Conservation (phyloP, 1,140 invertebrate species). For the Asobara japonica region DNA sequence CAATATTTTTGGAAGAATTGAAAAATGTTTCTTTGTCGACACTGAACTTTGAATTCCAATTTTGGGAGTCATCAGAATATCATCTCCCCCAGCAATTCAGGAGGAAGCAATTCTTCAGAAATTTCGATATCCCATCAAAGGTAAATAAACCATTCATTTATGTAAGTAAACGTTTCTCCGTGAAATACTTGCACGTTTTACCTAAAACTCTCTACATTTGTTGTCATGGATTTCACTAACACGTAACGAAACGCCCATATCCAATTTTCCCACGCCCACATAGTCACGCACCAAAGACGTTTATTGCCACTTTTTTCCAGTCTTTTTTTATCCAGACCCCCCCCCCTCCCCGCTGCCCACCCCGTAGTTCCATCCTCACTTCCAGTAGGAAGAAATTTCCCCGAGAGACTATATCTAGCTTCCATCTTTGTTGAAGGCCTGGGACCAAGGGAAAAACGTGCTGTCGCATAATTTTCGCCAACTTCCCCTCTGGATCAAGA, state of each 20-base stretch:
- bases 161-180: background rate
- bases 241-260: constrained; percentile 14
- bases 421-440: background rate
- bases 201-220: background rate
- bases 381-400: constrained; percentile 15
- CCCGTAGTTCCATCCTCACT: background rate
- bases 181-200: background rate
- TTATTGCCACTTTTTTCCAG: constrained; percentile 14
- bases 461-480: constrained; percentile 29
- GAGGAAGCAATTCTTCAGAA: too few relatives aligned
- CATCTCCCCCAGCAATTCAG: too few relatives aligned
- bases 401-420: background rate
- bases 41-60: too few relatives aligned
- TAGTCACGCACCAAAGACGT: constrained; percentile 31
- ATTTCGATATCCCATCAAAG: too few relatives aligned
- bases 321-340: constrained; percentile 1
- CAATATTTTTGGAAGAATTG: too few relatives aligned
- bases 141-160: background rate
- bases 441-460: constrained; percentile 21
- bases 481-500: constrained; percentile 29
- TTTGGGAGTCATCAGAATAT: too few relatives aligned
- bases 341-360: background rate
- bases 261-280: constrained; percentile 24
- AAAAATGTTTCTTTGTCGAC: too few relatives aligned
- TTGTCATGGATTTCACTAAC: constrained; percentile 12